Base-by-base conservation (phyloP, 2,797 vertebrate genomes). In the Anabacerthia variegaticeps region DNA sequence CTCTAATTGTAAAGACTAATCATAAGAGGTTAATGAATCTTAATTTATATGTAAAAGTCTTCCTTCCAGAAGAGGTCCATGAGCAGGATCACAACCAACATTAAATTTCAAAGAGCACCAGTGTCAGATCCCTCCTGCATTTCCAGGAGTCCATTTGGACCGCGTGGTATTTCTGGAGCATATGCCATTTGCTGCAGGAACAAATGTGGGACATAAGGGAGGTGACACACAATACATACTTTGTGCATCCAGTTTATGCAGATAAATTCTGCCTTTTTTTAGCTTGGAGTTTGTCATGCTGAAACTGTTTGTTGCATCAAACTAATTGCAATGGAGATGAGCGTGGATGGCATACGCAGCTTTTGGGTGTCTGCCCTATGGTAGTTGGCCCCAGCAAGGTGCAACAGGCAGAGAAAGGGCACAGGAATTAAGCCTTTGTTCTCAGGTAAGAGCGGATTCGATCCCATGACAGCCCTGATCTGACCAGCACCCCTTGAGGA, bases 221-320 rank as follows among this genome's bases (percentile, higher is more conserved):
- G 48, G 63, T 58, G 79, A 84, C 71, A 92, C 91, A 90, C 65
- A 52, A 51, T 78, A 72, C 36, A 34, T 82, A 88, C 66, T 93
- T 84, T 88, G 59, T 84, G 51, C 65, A 92, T 82, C 75, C 95
- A 83, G 23, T 76, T 88, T 34, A 44, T 75, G 61, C 80, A 56
- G 85, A 95, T 54, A 84, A 92, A 66, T 59, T 67, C 85, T 8
- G 2, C 68, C 81, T 93, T 93, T 89, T 95, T 92, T 94, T 93
- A 97, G 88, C 78, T 62, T 26, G 46, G 79, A 32, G 72, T 95
- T 95, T 94, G 91, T 92, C 88, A 68, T 0, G 9, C 43, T 86
- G 62, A 76, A 93, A 66, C n/a, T 55, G 90, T 58, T 74, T 61
- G 71, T 63, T 74, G 79, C 56, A 84, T 55, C 66, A 27, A 83